A percentile compares a stretch with the other conserved stretches of the same genome.
phyloP scores from a whole-genome alignment of 2,113 vertebrate species.

The Zapus hudsonius region DNA sequence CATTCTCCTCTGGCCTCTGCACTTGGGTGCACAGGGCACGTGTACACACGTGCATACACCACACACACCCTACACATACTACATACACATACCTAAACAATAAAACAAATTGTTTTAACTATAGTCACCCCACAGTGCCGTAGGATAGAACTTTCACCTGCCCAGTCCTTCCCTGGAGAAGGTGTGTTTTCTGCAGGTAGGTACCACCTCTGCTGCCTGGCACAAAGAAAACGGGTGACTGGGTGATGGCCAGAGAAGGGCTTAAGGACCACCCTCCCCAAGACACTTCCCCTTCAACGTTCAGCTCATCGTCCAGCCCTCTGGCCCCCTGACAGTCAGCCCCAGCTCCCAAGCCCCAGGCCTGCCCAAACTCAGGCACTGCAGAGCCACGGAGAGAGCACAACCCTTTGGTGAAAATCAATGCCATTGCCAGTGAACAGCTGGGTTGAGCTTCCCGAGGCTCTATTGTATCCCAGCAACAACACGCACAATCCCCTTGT shows the following conservation, averaged over 20 bases:
- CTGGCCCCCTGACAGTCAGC: background rate
- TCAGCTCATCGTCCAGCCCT: background rate
- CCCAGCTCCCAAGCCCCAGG: background rate
- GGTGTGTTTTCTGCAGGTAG: too few relatives aligned
- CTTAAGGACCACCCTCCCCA: background rate
- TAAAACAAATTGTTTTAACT: background rate
- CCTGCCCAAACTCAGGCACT: background rate
- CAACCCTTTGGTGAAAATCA: slow-evolving; percentile 69
- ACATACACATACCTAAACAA: too few relatives aligned
- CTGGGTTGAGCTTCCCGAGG: slow-evolving; percentile 48
- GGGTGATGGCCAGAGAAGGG: background rate
- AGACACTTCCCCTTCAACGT: background rate
- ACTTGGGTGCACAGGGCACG: too few relatives aligned
- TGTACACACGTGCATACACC: too few relatives aligned
- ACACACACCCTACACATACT: too few relatives aligned
- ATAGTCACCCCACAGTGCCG: background rate
- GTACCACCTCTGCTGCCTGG: too few relatives aligned
- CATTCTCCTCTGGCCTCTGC: too few relatives aligned
- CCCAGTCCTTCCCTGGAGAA: background rate
- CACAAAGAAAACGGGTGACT: background rate
- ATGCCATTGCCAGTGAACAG: slow-evolving; percentile 53
- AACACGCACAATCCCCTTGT: slow-evolving; percentile 58
- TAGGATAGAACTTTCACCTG: background rate
- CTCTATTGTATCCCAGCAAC: slow-evolving; percentile 75
- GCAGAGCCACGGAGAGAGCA: background rate